phyloP scores from a whole-genome alignment of 2,113 vertebrate species.

The Mesocricetus auratus region DNA sequence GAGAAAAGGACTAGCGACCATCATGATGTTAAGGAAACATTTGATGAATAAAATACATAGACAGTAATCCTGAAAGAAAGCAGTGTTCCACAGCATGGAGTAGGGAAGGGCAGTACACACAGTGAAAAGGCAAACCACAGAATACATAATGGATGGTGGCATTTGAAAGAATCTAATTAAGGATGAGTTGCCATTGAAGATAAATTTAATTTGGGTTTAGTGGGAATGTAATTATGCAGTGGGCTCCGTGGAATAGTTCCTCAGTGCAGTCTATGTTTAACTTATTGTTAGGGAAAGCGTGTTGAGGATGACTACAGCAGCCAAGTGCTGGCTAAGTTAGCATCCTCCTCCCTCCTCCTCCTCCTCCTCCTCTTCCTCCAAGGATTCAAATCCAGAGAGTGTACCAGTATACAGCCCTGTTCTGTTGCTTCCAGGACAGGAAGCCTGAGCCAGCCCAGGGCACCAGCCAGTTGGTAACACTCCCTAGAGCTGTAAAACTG shows the following conservation, averaged over 20 bases:
- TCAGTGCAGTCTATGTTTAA: constrained; percentile 2
- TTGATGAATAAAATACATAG: background rate
- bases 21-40: background rate
- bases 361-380: background rate
- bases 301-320: background rate
- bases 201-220: constrained; percentile 42
- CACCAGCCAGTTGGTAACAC: background rate
- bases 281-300: constrained; percentile 24
- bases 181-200: constrained; percentile 9
- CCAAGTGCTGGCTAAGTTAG: background rate
- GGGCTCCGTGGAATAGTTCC: background rate
- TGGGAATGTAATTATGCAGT: background rate
- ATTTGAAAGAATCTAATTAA: constrained; percentile 29
- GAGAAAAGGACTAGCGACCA: background rate
- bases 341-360: background rate
- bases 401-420: background rate
- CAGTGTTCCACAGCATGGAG: background rate
- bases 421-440: background rate
- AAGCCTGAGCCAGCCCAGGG: background rate
- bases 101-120: background rate
- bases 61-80: background rate
- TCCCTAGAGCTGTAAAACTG: background rate
- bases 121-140: background rate
- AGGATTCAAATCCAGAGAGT: background rate
- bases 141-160: background rate